These are phyloP conservation scores for Collichthys lucidus DNA, from an alignment of 2,113 vertebrate genomes.

Conservation along the genomic window DNA sequence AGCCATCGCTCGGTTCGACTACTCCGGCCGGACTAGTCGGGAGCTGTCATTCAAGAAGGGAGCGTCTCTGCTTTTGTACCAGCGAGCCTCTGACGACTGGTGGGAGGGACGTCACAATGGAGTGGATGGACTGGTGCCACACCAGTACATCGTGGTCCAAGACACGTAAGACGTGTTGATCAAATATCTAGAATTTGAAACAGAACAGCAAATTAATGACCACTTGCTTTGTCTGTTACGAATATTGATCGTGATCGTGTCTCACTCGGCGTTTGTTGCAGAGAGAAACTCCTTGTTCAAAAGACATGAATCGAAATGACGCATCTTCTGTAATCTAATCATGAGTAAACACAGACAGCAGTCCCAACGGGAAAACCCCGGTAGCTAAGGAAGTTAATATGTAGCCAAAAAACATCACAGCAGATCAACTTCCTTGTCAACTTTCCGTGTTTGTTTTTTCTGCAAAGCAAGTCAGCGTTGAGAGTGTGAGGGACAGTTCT, in stretches of 20 bases:
- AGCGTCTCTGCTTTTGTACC: constrained; percentile 91
- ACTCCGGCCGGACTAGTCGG: constrained; percentile 90
- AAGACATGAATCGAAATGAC: constrained; percentile 11
- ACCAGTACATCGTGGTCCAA: constrained; percentile 96
- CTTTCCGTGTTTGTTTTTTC: background rate
- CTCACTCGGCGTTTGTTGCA: background rate
- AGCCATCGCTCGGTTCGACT: constrained; percentile 95
- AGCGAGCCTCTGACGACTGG: constrained; percentile 95
- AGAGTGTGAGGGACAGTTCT: background rate
- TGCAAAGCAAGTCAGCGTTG: background rate
- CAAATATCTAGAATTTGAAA: background rate
- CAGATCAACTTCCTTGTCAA: constrained; percentile 13
- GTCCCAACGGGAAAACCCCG: constrained; percentile 48
- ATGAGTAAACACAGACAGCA: constrained; percentile 6
- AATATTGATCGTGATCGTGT: background rate
- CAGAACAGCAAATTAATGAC: background rate
- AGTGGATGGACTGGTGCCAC: constrained; percentile 92
- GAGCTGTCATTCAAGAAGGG: constrained; percentile 97
- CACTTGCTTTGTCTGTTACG: background rate
- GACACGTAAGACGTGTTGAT: constrained; percentile 88
- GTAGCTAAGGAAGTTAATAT: constrained; percentile 25
- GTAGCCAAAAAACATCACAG: background rate
- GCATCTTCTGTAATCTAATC: background rate
- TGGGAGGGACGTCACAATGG: constrained; percentile 96
- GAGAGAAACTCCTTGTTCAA: background rate